These are phyloP conservation scores for Eulemur macaco DNA, from an alignment of 2,113 vertebrate genomes.

Conservation along the genomic window DNA sequence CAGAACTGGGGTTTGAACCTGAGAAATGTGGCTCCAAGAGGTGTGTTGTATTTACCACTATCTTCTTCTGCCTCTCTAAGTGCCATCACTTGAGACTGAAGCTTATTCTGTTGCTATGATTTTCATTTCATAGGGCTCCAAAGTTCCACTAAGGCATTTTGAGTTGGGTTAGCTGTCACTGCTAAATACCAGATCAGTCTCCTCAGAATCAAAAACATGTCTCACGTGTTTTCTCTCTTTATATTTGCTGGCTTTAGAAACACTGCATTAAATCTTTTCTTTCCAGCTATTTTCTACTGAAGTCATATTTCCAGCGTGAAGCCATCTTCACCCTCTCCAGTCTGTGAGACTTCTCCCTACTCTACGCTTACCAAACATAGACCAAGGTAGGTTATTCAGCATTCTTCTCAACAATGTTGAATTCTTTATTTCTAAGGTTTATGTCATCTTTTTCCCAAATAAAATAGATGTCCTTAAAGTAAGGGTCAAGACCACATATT, in stretches of 20 bases:
- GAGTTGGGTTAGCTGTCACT: neutral
- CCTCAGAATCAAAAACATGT: neutral
- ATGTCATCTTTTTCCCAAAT: neutral
- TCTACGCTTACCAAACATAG: neutral
- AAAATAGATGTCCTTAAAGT: neutral
- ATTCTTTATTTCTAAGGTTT: neutral
- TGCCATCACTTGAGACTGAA: neutral
- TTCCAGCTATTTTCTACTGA: neutral
- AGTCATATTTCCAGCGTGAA: neutral
- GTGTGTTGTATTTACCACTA: neutral
- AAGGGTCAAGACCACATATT: neutral
- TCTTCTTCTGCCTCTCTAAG: neutral
- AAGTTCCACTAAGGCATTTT: neutral
- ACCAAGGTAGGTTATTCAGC: fast-evolving
- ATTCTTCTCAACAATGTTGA: neutral
- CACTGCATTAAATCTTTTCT: neutral
- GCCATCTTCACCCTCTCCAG: too few relatives aligned
- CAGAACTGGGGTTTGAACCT: neutral
- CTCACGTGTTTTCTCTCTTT: neutral
- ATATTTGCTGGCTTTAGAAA: neutral
- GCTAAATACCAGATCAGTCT: neutral
- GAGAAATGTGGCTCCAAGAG: neutral
- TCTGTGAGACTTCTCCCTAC: fast-evolving
- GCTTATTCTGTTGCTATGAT: neutral
- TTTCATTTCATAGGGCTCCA: neutral